These are phyloP conservation scores for Sinohyriopsis cumingii DNA, from an alignment of 2,888 invertebrate genomes.

Conservation along the genomic window DNA sequence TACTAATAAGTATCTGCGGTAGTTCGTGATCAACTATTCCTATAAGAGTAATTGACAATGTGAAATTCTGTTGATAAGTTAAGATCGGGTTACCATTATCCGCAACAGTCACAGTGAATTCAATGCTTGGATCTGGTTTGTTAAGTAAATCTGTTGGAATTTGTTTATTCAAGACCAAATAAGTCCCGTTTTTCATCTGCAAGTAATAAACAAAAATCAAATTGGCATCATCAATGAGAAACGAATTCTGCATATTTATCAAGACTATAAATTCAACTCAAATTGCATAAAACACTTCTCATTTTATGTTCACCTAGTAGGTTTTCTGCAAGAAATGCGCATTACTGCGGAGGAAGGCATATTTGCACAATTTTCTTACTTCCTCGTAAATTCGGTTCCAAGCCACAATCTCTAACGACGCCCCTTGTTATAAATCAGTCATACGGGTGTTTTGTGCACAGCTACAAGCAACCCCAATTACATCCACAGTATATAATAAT, in stretches of 20 bases:
- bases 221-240: not conserved
- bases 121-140: conserved; percentile 30
- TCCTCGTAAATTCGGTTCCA: no score
- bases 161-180: conserved; percentile 21
- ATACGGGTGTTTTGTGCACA: no score
- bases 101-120: conserved; percentile 35
- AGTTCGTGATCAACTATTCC: conserved; percentile 34
- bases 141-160: conserved; percentile 32
- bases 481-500: no score
- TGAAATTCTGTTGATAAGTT: conserved; percentile 32
- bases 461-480: no score
- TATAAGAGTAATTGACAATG: conserved; percentile 40
- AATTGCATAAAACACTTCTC: not conserved
- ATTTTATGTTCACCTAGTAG: not conserved
- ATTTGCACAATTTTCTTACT: no score
- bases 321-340: no score
- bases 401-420: no score
- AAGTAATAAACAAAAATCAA: conserved; percentile 1
- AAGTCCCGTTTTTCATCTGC: conserved; percentile 30
- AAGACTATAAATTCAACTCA: not conserved
- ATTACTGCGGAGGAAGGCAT: no score
- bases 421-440: no score
- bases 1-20: conserved; percentile 36
- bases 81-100: conserved; percentile 45
- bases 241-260: no score